Evolutionary conservation across 2,113 vertebrate species (phyloP), one percentile per base, ranked within the genome.

Genomic region (Carassius gibelio): DNA sequence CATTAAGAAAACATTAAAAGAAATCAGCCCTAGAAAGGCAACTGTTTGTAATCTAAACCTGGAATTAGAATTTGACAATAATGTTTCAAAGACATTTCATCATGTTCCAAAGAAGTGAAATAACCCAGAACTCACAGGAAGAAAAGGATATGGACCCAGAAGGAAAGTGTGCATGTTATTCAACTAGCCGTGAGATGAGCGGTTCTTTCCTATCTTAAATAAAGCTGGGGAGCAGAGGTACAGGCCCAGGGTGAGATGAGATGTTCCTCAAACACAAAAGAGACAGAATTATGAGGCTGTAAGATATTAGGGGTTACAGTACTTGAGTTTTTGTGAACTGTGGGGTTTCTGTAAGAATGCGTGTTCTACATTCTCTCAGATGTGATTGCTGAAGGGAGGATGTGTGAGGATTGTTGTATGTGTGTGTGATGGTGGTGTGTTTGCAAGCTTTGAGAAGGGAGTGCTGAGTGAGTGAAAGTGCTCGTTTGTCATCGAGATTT

Each of bases 401-500:
- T 42, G 69, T 68, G 76, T 59, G 84, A 62, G 69, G 81, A 77
- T n/a, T 61, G 66, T 69, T 59, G 34, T 68, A 59, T 55, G 30
- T 85, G 10, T 26, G 26, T 77, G 72, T 81, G 50, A 75, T 52
- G 75, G 50, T 55, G 50, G 15, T 83, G 68, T 82, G 78, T 66
- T 42, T 86, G 82, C 77, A 10, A 10, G 78, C 57, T 80, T 26
- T 72, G 52, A 61, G 64, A 55, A 59, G 68, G 75, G 84, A 82
- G 82, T 78, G 64, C 62, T 59, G 64, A 74, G 55, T 81, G 86
- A 86, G 26, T 81, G 76, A 81, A 30, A 81, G 68, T 30, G 62
- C 81, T 84, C 48, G 14, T 86, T 86, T 82, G 21, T 87, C 71
- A 85, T 82, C 55, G 19, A 75, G 61, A 85, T 78, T 74, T 42